Base-by-base conservation (phyloP, 1,140 invertebrate species). In the Probaryconus sp. region DNA sequence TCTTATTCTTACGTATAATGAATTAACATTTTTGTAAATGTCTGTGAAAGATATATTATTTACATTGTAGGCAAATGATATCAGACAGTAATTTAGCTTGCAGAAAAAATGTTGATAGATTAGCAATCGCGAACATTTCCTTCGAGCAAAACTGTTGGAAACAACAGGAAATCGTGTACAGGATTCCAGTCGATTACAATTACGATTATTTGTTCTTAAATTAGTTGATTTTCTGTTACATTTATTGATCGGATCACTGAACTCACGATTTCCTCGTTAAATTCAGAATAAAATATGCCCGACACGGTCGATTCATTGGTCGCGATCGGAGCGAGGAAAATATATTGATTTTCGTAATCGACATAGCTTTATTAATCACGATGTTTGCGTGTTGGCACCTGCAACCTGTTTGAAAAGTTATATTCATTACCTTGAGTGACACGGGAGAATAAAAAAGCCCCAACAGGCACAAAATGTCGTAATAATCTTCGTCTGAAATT, bases 311-410 rank as follows among this genome's bases (percentile, higher is more conserved):
- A 16, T 3, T n/a, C 48, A 51, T 35, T 35, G 7, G 35, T 51
- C 47, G 47, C 43, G 33, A 31, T 55, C 17, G 24, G 26, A 18
- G 28, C n/a, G 40, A 21, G 37, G 31, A 21, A 67, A 67, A 56
- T 43, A 26, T 55, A 63, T 51, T 45, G 55, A 60, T 60, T 69
- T 69, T 69, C 53, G 65, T 60, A 69, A 69, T 51, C 65, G 38
- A 9, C 61, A 21, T 37, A n/a, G 16, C 45, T 55, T 53, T 37
- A 60, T 60, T 53, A 69, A 70, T 70, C 67, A 53, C 16, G 50
- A 56, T 67, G 43, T 67, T 67, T 67, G 67, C 67, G 37, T 42
- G 67, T 70, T 55, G 17, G 67, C 67, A 70, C 67, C 56, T 70
- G 67, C 56, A 61, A 61, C 67, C 56, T 47, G 67, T 70, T 70